phyloP scores from a whole-genome alignment of 2,888 invertebrate species.

The Trachelus tabidus region DNA sequence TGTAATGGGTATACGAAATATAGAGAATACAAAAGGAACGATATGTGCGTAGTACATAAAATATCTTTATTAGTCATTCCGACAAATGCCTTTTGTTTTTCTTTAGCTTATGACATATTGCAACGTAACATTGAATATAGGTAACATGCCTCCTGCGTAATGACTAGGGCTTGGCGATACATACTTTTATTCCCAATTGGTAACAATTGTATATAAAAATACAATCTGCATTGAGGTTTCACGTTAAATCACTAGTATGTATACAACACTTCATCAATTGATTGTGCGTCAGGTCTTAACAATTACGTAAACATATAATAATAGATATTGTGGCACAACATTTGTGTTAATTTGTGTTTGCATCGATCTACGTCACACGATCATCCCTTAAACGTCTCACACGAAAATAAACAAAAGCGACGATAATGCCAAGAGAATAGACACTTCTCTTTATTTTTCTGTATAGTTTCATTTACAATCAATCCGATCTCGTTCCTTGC shows the following conservation, averaged over 20 bases:
- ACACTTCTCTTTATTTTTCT: neutral
- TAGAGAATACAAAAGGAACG: constrained; percentile 6
- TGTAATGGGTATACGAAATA: neutral
- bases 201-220: constrained; percentile 63
- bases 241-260: constrained; percentile 30
- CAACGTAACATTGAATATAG: constrained; percentile 57
- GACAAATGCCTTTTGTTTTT: constrained; percentile 31
- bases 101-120: constrained; percentile 27
- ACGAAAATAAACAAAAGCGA: constrained; percentile 19
- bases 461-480: neutral
- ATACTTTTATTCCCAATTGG: constrained; percentile 45
- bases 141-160: constrained; percentile 51
- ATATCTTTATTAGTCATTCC: constrained; percentile 52
- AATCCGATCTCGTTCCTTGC: neutral
- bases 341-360: constrained; percentile 23
- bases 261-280: constrained; percentile 28
- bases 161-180: constrained; percentile 60
- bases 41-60: constrained; percentile 45
- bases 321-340: constrained; percentile 29
- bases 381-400: neutral
- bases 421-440: constrained; percentile 32
- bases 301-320: constrained; percentile 32
- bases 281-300: constrained; percentile 47
- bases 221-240: constrained; percentile 44
- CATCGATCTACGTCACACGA: constrained; percentile 2